Evolutionary conservation across 2,113 vertebrate genomes (phyloP).

Genomic region (Arizona elegans): DNA sequence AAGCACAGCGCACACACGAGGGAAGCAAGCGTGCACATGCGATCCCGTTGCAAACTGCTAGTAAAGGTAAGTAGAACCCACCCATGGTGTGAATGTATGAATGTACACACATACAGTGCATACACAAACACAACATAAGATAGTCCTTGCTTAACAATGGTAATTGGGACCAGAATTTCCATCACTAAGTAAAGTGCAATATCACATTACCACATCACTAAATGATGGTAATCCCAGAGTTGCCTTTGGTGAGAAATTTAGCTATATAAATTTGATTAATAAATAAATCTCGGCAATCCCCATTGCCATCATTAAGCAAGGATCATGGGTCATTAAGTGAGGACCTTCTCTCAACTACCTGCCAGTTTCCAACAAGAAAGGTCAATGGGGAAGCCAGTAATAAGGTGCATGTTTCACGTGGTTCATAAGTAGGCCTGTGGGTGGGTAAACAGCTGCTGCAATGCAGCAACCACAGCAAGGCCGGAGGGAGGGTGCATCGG

Average conservation of each 20-base stretch:
- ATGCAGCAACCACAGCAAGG: background rate
- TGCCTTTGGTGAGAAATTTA: background rate
- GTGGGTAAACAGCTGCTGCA: background rate
- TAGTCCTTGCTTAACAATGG: background rate
- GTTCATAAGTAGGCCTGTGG: background rate
- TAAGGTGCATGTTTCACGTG: background rate
- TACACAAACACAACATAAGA: background rate
- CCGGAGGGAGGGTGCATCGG: fast-evolving
- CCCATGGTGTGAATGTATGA: background rate
- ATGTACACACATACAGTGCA: background rate
- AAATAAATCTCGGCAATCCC: background rate
- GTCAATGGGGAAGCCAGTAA: background rate
- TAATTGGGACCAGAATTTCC: background rate
- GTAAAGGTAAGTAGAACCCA: too few relatives aligned
- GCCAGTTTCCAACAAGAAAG: background rate
- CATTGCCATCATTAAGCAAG: background rate
- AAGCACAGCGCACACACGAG: too few relatives aligned
- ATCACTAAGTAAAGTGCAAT: background rate
- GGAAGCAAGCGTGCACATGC: too few relatives aligned
- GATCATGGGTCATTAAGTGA: background rate
- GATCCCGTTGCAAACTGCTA: too few relatives aligned
- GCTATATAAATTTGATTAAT: background rate
- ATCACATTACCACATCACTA: background rate
- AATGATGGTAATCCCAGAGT: background rate
- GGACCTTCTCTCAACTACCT: background rate